These are phyloP conservation scores for Lepidurus packardi DNA, from an alignment of 1,140 invertebrate species.

Conservation along the genomic window DNA sequence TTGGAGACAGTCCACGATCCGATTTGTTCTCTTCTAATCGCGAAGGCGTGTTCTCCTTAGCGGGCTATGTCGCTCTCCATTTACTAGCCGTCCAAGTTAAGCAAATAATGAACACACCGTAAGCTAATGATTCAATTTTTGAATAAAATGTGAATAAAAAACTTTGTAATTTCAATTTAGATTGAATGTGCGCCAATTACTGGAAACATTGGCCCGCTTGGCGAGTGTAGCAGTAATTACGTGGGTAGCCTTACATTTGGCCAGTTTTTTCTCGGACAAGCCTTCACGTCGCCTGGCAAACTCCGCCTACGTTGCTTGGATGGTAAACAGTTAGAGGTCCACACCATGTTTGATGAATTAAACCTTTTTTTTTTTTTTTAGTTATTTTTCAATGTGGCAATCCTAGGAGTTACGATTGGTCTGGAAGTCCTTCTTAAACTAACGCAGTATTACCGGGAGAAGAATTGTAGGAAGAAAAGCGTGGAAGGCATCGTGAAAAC, in stretches of 20 bases:
- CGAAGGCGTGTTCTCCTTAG: conserved; percentile 76
- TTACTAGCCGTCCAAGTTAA: conserved; percentile 65
- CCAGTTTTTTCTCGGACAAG: conserved; percentile 50
- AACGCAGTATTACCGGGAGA: conserved; percentile 38
- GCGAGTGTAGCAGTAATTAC: conserved; percentile 46
- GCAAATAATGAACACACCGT: conserved; percentile 48
- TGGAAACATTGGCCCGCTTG: conserved; percentile 42
- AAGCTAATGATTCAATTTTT: conserved; percentile 34
- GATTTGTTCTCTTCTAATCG: conserved; percentile 74
- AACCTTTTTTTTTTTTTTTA: not conserved
- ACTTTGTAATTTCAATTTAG: not conserved
- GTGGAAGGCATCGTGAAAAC: conserved; percentile 28
- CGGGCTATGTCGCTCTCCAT: conserved; percentile 79
- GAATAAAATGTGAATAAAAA: not conserved
- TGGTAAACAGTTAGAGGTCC: too few relatives aligned
- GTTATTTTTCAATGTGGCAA: conserved; percentile 52
- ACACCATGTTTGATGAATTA: too few relatives aligned
- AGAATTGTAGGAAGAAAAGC: conserved; percentile 4
- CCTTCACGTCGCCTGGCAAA: conserved; percentile 66
- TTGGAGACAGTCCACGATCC: conserved; percentile 52
- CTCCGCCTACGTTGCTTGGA: conserved; percentile 62
- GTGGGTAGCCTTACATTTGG: conserved; percentile 48
- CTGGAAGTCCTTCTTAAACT: conserved; percentile 47
- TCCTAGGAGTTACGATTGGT: conserved; percentile 52
- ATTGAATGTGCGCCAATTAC: conserved; percentile 41